A percentile compares a stretch with the other conserved stretches of the same genome.
These are phyloP conservation scores for Antitype chi DNA, from an alignment of 2,888 invertebrate species.

Conservation along the genomic window DNA sequence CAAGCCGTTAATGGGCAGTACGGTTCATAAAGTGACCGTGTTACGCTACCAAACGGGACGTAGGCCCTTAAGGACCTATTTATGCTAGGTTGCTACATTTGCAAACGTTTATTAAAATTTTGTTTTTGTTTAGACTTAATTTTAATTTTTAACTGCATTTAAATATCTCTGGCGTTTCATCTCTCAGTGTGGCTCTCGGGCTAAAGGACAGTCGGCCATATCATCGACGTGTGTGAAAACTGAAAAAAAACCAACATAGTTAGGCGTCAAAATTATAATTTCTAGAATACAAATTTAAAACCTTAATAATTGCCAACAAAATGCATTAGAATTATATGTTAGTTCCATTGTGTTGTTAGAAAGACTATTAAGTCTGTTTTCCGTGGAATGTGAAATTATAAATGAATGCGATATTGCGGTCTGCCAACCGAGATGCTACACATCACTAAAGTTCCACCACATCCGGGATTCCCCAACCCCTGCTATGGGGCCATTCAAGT, in stretches of 20 bases:
- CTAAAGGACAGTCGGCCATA: conserved; percentile 75
- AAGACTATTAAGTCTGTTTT: neutral
- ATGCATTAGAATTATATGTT: neutral
- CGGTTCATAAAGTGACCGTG: too few species aligned
- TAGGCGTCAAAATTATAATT: neutral
- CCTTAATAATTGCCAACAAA: neutral
- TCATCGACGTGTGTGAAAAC: conserved; percentile 83
- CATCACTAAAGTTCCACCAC: too few species aligned
- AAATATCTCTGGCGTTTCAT: neutral
- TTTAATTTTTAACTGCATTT: neutral
- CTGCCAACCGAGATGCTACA: too few species aligned
- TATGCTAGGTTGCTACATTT: too few species aligned
- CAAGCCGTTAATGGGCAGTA: too few species aligned
- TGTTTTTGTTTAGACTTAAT: neutral
- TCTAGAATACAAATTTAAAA: neutral
- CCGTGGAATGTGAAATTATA: too few species aligned
- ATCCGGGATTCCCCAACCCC: too few species aligned
- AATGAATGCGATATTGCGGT: too few species aligned
- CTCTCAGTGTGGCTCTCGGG: rapidly evolving
- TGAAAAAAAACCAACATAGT: conserved; percentile 70
- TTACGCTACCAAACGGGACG: too few species aligned
- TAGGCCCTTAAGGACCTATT: too few species aligned
- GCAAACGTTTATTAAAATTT: neutral
- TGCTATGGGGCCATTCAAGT: too few species aligned
- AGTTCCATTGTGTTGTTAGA: neutral